phyloP scores from a whole-genome alignment of 2,888 invertebrate species.

The Thecocarcelia acutangulata region DNA sequence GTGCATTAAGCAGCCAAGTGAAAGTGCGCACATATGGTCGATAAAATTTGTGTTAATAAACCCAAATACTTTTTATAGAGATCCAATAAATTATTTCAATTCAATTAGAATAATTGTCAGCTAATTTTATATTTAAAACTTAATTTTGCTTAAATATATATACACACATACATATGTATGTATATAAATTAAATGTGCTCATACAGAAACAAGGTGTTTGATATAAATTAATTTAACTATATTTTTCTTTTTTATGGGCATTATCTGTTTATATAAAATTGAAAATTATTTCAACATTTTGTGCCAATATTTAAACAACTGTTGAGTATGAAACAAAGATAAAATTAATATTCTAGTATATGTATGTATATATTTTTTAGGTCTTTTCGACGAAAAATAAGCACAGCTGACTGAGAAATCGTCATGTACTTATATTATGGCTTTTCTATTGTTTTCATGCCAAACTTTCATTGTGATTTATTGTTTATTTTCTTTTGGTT shows the following conservation, averaged over 20 bases:
- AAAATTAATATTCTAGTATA: neutral
- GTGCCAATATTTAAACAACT: slow-evolving; percentile 23
- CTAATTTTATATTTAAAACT: neutral
- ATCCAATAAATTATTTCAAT: neutral
- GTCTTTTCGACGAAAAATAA: neutral
- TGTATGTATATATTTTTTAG: too few species aligned
- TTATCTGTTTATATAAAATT: too few species aligned
- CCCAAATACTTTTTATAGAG: neutral
- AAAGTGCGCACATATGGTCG: slow-evolving; percentile 30
- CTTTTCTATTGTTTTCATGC: slow-evolving; percentile 1
- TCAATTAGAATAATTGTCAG: slow-evolving; percentile 3
- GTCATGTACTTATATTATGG: neutral
- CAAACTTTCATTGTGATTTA: neutral
- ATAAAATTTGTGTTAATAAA: neutral
- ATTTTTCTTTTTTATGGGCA: too few species aligned
- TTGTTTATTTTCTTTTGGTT: slow-evolving; percentile 16
- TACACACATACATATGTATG: too few species aligned
- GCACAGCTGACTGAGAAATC: slow-evolving; percentile 9
- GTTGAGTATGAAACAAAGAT: slow-evolving; percentile 15
- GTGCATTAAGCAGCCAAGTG: slow-evolving; percentile 12
- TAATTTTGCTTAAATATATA: too few species aligned
- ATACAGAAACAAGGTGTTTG: too few species aligned
- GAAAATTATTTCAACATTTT: neutral
- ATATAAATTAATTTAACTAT: too few species aligned
- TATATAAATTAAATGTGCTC: too few species aligned